Evolutionary conservation across 2,797 vertebrate species (phyloP).

Genomic region (Spea hammondii): DNA sequence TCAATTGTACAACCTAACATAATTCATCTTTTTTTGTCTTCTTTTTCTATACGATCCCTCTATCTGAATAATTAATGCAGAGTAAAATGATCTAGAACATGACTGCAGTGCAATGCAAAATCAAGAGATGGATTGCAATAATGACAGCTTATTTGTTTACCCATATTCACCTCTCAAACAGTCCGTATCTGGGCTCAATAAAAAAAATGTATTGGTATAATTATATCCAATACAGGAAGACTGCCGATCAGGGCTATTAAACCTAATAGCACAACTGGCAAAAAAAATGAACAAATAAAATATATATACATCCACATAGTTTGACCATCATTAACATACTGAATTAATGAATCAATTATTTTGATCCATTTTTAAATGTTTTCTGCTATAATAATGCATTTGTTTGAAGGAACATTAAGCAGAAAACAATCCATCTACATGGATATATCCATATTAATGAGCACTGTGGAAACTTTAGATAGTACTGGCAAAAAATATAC

Average conservation of each 20-base stretch:
- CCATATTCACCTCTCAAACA: not conserved
- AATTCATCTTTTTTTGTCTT: too few species aligned
- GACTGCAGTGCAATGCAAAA: too few species aligned
- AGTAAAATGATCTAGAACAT: too few species aligned
- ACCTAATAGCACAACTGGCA: not conserved
- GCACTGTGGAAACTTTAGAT: too few species aligned
- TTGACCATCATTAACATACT: not conserved
- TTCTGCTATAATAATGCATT: not conserved
- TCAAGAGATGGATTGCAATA: too few species aligned
- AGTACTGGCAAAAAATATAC: too few species aligned
- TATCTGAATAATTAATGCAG: too few species aligned
- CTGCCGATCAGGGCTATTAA: slow-evolving; percentile 13
- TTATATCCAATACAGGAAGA: slow-evolving; percentile 9
- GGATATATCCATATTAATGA: not conserved
- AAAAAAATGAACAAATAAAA: not conserved
- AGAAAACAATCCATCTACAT: not conserved
- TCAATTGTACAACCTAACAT: too few species aligned
- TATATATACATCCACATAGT: not conserved
- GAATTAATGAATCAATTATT: not conserved
- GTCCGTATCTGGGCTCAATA: slow-evolving; percentile 8
- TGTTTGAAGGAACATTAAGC: not conserved
- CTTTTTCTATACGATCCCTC: too few species aligned
- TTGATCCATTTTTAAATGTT: not conserved
- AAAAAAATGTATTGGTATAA: not conserved
- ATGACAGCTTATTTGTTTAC: too few species aligned